Percentiles rank a stretch among this genome's conserved stretches.
These are phyloP conservation scores for Heliconius congener DNA, from an alignment of 1,140 invertebrate species.

Conservation along the genomic window DNA sequence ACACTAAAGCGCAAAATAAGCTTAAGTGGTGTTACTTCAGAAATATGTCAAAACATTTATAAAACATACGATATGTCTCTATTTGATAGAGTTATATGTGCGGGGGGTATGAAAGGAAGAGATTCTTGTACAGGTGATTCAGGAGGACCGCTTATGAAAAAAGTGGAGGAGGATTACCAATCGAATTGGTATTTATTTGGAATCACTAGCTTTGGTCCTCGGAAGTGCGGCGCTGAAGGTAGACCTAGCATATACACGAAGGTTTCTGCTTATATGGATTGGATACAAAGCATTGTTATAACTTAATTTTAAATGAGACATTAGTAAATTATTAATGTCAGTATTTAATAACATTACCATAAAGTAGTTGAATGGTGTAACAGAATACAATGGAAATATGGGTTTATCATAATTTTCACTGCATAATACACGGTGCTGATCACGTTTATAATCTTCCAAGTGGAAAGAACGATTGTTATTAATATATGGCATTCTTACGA, in stretches of 20 bases:
- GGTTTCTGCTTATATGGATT: constrained; percentile 78
- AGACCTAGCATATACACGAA: constrained; percentile 81
- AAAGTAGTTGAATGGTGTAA: not conserved
- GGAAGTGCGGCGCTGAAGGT: constrained; percentile 70
- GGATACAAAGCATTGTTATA: constrained; percentile 66
- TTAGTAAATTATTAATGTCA: too few species aligned
- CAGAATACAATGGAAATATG: not conserved
- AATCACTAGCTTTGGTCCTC: constrained; percentile 81
- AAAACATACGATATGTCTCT: constrained; percentile 14
- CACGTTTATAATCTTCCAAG: too few species aligned
- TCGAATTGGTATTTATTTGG: constrained; percentile 75
- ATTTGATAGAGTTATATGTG: constrained; percentile 80
- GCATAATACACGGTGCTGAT: too few species aligned
- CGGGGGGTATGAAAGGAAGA: constrained; percentile 81
- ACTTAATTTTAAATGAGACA: not conserved
- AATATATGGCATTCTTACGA: too few species aligned
- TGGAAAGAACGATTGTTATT: too few species aligned
- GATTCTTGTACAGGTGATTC: constrained; percentile 85
- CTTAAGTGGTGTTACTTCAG: constrained; percentile 43
- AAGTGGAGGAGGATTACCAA: constrained; percentile 40
- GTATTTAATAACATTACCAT: not conserved
- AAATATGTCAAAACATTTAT: constrained; percentile 39
- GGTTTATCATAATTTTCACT: too few species aligned
- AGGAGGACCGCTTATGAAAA: constrained; percentile 82
- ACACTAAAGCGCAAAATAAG: constrained; percentile 48